phyloP scores from a whole-genome alignment of 2,113 vertebrate species.

The Clarias gariepinus region DNA sequence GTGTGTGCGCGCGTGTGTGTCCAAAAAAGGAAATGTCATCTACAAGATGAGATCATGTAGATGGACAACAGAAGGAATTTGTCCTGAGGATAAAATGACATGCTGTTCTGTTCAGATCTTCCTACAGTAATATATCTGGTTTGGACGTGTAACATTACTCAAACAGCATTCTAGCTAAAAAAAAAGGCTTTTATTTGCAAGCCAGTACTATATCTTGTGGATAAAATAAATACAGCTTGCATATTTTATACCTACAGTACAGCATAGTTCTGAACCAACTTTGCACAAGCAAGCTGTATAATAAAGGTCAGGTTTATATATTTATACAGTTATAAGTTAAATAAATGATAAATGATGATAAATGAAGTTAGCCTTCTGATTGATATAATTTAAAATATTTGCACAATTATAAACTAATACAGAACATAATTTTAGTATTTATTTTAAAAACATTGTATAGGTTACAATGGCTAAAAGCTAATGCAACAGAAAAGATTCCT shows the following conservation, averaged over 20 bases:
- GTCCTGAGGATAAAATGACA: slow-evolving; percentile 8
- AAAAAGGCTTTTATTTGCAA: not conserved
- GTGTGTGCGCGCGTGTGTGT: not conserved
- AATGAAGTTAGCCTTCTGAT: not conserved
- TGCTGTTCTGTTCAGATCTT: not conserved
- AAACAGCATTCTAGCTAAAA: not conserved
- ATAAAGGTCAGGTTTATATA: not conserved
- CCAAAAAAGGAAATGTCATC: slow-evolving; percentile 8
- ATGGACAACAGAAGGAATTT: not conserved
- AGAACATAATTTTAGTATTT: not conserved
- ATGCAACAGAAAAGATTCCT: not conserved
- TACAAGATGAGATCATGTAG: not conserved
- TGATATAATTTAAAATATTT: not conserved
- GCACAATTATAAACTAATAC: not conserved
- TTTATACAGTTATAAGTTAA: not conserved
- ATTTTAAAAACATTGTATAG: not conserved
- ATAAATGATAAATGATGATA: no score
- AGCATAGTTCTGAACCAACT: not conserved
- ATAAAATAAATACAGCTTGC: not conserved
- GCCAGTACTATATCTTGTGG: not conserved
- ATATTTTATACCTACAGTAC: not conserved
- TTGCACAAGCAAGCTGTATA: not conserved
- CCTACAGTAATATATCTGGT: not conserved
- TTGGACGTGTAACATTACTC: not conserved
- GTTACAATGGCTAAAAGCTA: not conserved